These are phyloP conservation scores for Haemorhous mexicanus DNA, from an alignment of 2,113 vertebrate species.

Conservation along the genomic window DNA sequence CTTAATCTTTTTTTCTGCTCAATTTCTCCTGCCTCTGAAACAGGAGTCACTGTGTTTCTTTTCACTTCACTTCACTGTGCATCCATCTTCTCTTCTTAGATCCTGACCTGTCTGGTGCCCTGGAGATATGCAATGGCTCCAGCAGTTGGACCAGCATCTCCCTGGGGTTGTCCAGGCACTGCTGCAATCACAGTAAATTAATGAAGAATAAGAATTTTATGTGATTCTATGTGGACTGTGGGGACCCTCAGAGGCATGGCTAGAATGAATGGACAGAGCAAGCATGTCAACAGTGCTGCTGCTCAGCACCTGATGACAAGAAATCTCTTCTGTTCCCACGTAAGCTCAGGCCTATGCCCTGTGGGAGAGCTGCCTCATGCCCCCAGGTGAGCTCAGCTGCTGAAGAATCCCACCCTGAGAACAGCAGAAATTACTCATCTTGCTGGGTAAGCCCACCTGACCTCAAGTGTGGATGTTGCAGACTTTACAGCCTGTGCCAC, in stretches of 20 bases:
- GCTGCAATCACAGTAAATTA: neutral
- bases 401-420: neutral
- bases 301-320: rapidly evolving
- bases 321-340: neutral
- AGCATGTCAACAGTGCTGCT: rapidly evolving
- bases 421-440: neutral
- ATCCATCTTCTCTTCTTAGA: constrained; percentile 53
- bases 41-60: neutral
- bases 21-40: constrained; percentile 31
- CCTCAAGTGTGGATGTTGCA: neutral
- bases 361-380: rapidly evolving
- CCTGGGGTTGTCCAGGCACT: neutral
- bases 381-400: neutral
- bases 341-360: neutral
- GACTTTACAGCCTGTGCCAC: neutral
- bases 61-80: neutral
- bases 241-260: neutral
- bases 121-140: neutral
- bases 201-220: neutral
- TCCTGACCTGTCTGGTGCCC: constrained; percentile 8
- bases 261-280: neutral
- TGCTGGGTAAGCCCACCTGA: neutral
- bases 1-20: constrained; percentile 35
- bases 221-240: neutral
- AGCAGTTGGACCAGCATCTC: neutral